A percentile compares a stretch with the other conserved stretches of the same genome.
These are phyloP conservation scores for Platygyra sinensis DNA, from an alignment of 64 coral and sea anemone species.

Conservation along the genomic window DNA sequence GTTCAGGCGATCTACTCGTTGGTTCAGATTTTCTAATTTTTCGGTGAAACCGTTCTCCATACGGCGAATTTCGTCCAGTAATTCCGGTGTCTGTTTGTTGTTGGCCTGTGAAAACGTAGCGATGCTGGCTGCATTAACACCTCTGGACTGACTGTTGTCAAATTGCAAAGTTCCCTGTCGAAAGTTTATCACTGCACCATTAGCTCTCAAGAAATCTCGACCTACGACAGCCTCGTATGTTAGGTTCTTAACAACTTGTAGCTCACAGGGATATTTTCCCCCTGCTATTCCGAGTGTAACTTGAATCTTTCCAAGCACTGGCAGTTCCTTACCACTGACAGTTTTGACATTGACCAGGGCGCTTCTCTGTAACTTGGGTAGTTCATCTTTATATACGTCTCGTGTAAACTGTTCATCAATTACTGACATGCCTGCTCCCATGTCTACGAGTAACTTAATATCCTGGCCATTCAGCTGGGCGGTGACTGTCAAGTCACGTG, in stretches of 20 bases:
- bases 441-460: not conserved
- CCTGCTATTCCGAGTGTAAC: not conserved
- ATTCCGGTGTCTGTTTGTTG: too few species aligned
- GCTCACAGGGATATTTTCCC: constrained; percentile 31
- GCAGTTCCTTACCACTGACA: not conserved
- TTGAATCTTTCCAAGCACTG: not conserved
- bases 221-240: constrained; percentile 58
- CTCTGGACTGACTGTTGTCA: not conserved
- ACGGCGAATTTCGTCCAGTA: too few species aligned
- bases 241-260: not conserved
- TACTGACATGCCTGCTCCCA: not conserved
- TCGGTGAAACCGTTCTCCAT: too few species aligned
- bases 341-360: not conserved
- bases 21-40: too few species aligned
- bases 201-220: constrained; percentile 48
- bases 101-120: too few species aligned
- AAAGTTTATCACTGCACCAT: constrained; percentile 44
- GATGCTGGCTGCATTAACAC: too few species aligned
- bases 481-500: not conserved
- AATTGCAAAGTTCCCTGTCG: not conserved
- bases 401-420: not conserved
- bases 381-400: not conserved
- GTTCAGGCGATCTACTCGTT: too few species aligned
- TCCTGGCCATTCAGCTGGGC: not conserved
- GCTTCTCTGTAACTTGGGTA: not conserved